A percentile compares a stretch with the other conserved stretches of the same genome.
These are phyloP conservation scores for Spisula solida DNA, from an alignment of 2,888 invertebrate species.

Conservation along the genomic window DNA sequence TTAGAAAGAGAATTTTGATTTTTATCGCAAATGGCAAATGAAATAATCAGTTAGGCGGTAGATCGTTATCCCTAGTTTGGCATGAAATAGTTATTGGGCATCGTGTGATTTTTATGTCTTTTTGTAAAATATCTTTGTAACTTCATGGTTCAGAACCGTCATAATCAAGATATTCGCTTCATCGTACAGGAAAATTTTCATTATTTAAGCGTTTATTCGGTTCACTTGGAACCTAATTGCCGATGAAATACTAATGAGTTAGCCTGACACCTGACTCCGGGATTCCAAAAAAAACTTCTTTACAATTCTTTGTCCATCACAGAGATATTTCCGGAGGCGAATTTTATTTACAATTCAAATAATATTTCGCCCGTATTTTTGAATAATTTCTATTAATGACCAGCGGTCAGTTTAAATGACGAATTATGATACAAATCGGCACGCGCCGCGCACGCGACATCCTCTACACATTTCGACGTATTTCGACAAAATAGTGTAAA, in stretches of 20 bases:
- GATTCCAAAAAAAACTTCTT: conserved; percentile 40
- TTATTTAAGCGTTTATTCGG: conserved; percentile 44
- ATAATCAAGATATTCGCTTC: neutral
- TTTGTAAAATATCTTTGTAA: neutral
- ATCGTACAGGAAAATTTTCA: conserved; percentile 17
- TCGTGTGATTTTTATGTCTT: neutral
- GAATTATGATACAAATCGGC: conserved; percentile 47
- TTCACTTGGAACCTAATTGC: conserved; percentile 48
- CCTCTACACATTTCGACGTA: neutral
- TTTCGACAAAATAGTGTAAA: conserved; percentile 31
- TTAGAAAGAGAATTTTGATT: conserved; percentile 9
- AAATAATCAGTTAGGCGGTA: neutral
- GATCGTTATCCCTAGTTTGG: neutral
- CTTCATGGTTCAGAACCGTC: neutral
- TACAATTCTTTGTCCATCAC: conserved; percentile 56
- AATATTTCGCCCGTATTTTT: conserved; percentile 39
- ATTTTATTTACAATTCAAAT: conserved; percentile 59
- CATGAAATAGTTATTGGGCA: neutral
- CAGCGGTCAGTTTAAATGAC: conserved; percentile 51
- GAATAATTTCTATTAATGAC: conserved; percentile 44
- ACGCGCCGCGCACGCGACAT: conserved; percentile 45
- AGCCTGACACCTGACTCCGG: conserved; percentile 42
- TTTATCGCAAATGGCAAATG: neutral
- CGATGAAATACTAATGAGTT: conserved; percentile 52
- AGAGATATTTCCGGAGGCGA: conserved; percentile 40